These are phyloP conservation scores for Falco naumanni DNA, from an alignment of 2,797 vertebrate genomes.

Conservation along the genomic window DNA sequence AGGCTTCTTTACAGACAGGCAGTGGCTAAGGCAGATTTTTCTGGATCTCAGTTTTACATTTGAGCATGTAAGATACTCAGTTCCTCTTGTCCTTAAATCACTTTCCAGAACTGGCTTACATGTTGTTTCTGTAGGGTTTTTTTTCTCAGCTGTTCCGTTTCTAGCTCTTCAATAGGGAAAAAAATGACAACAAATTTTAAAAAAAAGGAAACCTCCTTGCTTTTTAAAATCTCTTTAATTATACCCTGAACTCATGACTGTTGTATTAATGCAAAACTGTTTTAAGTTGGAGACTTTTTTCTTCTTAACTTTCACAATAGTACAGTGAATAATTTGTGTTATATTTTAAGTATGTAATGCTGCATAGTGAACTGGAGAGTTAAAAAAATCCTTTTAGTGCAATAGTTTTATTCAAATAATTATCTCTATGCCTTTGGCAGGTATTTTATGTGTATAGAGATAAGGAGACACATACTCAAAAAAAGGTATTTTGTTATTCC, in stretches of 20 bases:
- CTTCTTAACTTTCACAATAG: neutral
- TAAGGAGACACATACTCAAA: neutral
- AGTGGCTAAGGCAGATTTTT: neutral
- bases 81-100: neutral
- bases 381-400: neutral
- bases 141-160: neutral
- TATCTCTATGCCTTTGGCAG: neutral
- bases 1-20: neutral
- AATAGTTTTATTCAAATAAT: constrained; percentile 16
- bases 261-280: neutral
- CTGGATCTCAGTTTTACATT: neutral
- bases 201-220: neutral
- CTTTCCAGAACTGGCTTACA: neutral
- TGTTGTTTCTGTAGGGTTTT: neutral
- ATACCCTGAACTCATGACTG: neutral
- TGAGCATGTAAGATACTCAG: neutral
- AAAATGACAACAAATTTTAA: neutral
- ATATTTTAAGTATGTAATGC: neutral
- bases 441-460: neutral
- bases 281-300: neutral
- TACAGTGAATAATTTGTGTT: neutral
- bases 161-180: neutral
- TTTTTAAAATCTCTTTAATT: neutral
- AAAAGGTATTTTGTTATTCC: constrained; percentile 28
- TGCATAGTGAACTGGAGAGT: neutral